Evolutionary conservation across 2,113 vertebrate species (phyloP).

Genomic region (Pomatorhinus ruficollis): DNA sequence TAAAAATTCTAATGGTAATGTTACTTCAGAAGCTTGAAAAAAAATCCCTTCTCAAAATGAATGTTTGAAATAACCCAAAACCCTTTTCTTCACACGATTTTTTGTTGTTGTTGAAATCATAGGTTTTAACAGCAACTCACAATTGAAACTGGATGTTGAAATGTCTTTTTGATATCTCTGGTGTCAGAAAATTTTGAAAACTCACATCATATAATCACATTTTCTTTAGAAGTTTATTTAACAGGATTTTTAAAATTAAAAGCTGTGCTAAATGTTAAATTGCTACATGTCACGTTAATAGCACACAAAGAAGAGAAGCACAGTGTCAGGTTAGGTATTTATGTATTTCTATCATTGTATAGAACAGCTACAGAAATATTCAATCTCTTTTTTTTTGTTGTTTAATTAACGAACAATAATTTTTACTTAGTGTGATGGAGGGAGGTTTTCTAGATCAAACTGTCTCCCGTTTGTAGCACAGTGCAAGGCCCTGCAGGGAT

Average conservation of each 20-base stretch:
- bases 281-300: background rate
- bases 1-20: background rate
- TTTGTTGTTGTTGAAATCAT: background rate
- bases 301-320: background rate
- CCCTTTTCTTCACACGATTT: background rate
- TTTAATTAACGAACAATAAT: background rate
- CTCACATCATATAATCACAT: background rate
- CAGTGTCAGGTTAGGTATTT: background rate
- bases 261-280: constrained; percentile 1
- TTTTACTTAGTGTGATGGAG: background rate
- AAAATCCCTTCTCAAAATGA: background rate
- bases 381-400: background rate
- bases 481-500: background rate
- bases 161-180: constrained; percentile 12
- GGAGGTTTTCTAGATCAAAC: background rate
- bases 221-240: constrained; percentile 18
- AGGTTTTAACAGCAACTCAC: constrained; percentile 8
- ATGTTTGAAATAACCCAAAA: background rate
- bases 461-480: background rate
- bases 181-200: constrained; percentile 40
- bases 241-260: background rate
- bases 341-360: background rate
- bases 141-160: background rate
- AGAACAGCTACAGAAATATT: background rate
- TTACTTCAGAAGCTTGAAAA: background rate